These are phyloP conservation scores for Margaritifera margaritifera DNA, from an alignment of 2,888 invertebrate species.

Conservation along the genomic window DNA sequence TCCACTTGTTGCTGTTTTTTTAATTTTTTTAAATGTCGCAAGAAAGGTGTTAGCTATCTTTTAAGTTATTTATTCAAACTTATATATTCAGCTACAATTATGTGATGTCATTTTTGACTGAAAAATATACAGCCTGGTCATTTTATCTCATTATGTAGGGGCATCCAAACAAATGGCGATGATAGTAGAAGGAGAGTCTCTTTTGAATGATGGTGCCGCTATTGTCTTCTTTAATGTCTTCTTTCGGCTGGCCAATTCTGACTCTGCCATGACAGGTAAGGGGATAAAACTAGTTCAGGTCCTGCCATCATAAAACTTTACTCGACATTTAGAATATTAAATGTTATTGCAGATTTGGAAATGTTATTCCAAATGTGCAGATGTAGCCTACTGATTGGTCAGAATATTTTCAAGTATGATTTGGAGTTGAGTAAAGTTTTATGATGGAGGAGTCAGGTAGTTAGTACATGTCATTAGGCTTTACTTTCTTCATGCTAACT, in stretches of 20 bases:
- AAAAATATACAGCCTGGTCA: too few species aligned
- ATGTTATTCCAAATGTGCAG: too few species aligned
- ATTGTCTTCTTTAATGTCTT: constrained; percentile 73
- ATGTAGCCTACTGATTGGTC: too few species aligned
- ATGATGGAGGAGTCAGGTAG: too few species aligned
- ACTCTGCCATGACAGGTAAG: constrained; percentile 38
- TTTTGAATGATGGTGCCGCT: constrained; percentile 75
- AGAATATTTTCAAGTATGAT: too few species aligned
- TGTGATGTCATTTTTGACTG: too few species aligned
- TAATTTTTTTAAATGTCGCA: not conserved
- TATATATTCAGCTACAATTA: too few species aligned
- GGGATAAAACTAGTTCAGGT: not conserved
- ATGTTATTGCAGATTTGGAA: not conserved
- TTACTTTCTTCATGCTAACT: too few species aligned
- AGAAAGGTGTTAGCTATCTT: too few species aligned
- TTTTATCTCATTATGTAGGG: constrained; percentile 37
- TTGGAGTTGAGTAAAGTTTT: too few species aligned
- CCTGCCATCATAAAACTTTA: not conserved
- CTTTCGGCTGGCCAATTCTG: constrained; percentile 44
- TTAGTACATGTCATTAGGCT: too few species aligned
- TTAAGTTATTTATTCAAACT: too few species aligned
- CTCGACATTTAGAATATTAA: not conserved
- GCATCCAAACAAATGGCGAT: constrained; percentile 70
- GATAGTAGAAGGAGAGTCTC: constrained; percentile 74
- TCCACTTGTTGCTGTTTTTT: not conserved